These are phyloP conservation scores for Himalopsyche japonica DNA, from an alignment of 2,888 invertebrate species.

Conservation along the genomic window DNA sequence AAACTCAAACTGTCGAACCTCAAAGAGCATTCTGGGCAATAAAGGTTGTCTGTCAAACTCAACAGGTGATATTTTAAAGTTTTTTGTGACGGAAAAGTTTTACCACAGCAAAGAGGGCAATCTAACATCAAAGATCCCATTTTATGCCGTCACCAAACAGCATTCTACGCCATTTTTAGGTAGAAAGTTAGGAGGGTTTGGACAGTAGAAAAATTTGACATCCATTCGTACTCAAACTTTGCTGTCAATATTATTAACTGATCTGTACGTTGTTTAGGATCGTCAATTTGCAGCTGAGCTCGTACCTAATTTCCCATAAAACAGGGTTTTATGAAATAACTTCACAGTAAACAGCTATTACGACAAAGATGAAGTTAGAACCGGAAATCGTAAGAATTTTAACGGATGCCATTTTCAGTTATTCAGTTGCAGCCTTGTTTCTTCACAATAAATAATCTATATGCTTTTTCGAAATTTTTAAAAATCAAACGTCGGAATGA, in stretches of 20 bases:
- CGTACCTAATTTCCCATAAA: constrained; percentile 53
- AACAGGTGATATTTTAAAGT: constrained; percentile 58
- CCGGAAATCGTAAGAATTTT: constrained; percentile 18
- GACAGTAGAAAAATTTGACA: not conserved
- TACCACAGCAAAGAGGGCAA: constrained; percentile 69
- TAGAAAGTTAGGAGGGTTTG: not conserved
- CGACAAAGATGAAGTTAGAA: constrained; percentile 29
- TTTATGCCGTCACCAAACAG: constrained; percentile 41
- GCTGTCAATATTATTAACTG: not conserved
- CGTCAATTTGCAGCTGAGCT: constrained; percentile 44
- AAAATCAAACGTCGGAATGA: too few relatives aligned
- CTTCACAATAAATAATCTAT: not conserved
- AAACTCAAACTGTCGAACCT: constrained; percentile 59
- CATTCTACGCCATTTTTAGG: constrained; percentile 25
- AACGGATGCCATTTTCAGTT: constrained; percentile 3
- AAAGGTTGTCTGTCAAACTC: constrained; percentile 61
- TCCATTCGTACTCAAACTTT: not conserved
- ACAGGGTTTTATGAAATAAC: constrained; percentile 53
- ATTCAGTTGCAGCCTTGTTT: not conserved
- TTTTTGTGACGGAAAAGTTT: constrained; percentile 61
- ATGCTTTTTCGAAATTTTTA: too few relatives aligned
- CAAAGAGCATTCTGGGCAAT: constrained; percentile 63
- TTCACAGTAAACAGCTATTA: constrained; percentile 50
- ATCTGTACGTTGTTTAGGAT: not conserved
- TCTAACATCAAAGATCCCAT: constrained; percentile 60